A percentile compares a stretch with the other conserved stretches of the same genome.
Evolutionary conservation across 2,113 vertebrate genomes (phyloP).

Genomic region (Cervus canadensis): DNA sequence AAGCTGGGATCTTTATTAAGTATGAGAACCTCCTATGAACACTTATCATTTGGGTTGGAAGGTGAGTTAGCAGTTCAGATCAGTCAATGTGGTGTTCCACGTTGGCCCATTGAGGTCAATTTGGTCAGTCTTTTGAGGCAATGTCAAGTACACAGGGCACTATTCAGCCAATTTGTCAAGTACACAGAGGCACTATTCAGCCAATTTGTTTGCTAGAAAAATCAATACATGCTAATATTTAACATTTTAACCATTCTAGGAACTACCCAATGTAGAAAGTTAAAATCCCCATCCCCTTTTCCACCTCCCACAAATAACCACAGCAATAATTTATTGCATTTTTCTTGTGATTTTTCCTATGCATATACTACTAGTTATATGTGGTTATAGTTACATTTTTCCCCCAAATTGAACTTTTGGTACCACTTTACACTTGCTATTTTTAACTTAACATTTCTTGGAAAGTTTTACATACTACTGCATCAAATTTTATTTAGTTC

Average conservation of each 20-base stretch:
- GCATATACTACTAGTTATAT: background rate
- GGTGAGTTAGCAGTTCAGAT: background rate
- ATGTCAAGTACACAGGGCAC: background rate
- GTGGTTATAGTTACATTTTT: background rate
- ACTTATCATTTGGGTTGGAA: background rate
- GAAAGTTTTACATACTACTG: background rate
- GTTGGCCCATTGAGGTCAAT: background rate
- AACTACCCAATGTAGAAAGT: background rate
- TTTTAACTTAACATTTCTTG: slow-evolving; percentile 32
- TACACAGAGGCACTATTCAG: background rate
- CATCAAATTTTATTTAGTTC: background rate
- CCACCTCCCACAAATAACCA: background rate
- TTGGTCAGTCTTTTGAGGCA: background rate
- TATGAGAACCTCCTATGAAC: background rate
- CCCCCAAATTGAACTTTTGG: background rate
- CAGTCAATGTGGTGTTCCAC: background rate
- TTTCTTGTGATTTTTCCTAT: background rate
- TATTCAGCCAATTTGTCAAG: background rate
- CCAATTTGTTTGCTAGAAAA: background rate
- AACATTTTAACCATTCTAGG: slow-evolving; percentile 20
- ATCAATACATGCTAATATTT: background rate
- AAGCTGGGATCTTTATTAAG: background rate
- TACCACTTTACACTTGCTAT: background rate
- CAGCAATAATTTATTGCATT: background rate
- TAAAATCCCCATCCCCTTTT: background rate